Base-by-base conservation (phyloP, 2,888 invertebrate species). In the Spicauda simplicius region DNA sequence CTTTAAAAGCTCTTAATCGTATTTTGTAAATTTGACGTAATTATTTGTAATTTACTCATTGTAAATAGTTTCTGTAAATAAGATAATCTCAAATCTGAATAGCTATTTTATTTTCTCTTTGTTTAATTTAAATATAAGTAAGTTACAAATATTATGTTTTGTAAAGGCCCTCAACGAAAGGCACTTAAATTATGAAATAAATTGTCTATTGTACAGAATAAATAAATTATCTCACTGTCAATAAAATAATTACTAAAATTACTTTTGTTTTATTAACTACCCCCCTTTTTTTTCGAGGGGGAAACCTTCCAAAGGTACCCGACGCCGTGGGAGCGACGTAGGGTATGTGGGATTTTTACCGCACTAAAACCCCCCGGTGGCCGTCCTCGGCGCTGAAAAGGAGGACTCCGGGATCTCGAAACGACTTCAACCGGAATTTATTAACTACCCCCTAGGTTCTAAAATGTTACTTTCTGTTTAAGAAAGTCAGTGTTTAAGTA, bases 141-240 rank as follows among this genome's bases (percentile, higher is more conserved):
- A 30, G 65, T 65, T 65, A n/a, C 58, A 33, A 54, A 59, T 41
- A 54, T 54, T 19, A 18, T 16, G 19, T 50, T 19, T 54, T 65
- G 59, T 65, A 65, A 59, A 65, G 45, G 54, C 48, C 54, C 12
- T 37, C 16, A 19, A n/a, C 11, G 30, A 20, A 54, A 33, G 59
- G 65, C 48, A 19, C 54, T 19, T 54, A 65, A 60, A 33, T 56
- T 59, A 59, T 37, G 41, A 65, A 41, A 59, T 59, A 65, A 77
- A 77, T 74, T 76, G 65, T 65, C 69, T 83, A 86, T 80, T 89
- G 88, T 88, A 88, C 80, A 88, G 80, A 84, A 84, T 84, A 82
- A 85, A 85, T 77, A 77, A 80, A 84, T 79, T 84, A 83, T 90
- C 89, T 90, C 79, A 86, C 85, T 89, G 90, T 89, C 83, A 80